Percentiles rank a stretch among this genome's conserved stretches.
These are phyloP conservation scores for Phaenicophaeus curvirostris DNA, from an alignment of 2,797 vertebrate genomes.

Conservation along the genomic window DNA sequence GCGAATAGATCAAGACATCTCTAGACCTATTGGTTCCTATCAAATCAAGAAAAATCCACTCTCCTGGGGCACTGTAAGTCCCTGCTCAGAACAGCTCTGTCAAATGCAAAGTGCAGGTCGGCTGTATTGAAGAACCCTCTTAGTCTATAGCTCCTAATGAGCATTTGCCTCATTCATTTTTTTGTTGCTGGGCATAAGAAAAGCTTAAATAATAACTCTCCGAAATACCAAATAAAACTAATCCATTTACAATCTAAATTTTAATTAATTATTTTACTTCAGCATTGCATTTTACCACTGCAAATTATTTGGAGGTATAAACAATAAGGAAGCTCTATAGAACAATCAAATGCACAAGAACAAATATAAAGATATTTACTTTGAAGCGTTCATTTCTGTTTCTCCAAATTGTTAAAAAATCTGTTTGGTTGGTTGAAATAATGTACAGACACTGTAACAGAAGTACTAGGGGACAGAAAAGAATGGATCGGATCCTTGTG, in stretches of 20 bases:
- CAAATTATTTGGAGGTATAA: not conserved
- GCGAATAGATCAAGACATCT: not conserved
- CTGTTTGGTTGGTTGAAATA: not conserved
- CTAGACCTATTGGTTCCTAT: not conserved
- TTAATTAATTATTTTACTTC: slow-evolving; percentile 26
- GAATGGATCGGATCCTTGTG: not conserved
- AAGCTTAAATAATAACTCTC: not conserved
- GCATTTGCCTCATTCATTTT: not conserved
- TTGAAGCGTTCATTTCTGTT: not conserved
- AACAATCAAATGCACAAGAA: not conserved
- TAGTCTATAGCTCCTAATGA: not conserved
- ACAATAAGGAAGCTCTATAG: not conserved
- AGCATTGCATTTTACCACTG: not conserved
- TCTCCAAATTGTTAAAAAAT: not conserved
- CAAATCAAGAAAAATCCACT: not conserved
- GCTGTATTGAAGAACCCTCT: not conserved
- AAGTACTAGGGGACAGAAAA: not conserved
- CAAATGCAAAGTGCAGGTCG: not conserved
- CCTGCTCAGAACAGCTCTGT: not conserved
- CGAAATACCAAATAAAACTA: not conserved
- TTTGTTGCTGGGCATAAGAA: slow-evolving; percentile 19
- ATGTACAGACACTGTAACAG: not conserved
- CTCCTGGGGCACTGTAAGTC: not conserved
- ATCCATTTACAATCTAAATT: not conserved
- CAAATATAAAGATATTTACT: not conserved